Conservation (phyloP, 2,113 vertebrate species). For the Herpetotheres cachinnans region DNA sequence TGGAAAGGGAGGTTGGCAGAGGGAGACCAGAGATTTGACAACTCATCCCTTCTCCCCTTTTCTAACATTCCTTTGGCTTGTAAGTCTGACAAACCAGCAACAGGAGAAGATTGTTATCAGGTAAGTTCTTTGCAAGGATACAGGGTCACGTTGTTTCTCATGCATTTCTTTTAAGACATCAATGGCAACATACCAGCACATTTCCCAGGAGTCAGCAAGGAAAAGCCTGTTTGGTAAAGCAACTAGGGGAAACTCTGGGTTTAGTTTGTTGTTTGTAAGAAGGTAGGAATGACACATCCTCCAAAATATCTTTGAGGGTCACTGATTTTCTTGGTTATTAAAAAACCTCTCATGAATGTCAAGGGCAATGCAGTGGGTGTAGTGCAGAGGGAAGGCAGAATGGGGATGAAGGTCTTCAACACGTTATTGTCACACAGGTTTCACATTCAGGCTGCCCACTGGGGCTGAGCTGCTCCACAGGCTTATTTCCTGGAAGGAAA, state of each 20-base stretch:
- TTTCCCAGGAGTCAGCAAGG: not conserved
- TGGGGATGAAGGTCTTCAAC: not conserved
- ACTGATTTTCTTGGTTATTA: not conserved
- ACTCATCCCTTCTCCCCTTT: slow-evolving; percentile 31
- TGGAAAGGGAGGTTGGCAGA: not conserved
- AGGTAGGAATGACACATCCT: not conserved
- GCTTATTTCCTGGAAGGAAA: not conserved
- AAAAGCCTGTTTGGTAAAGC: not conserved
- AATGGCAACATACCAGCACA: not conserved
- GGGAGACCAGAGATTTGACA: not conserved
- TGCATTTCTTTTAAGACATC: not conserved
- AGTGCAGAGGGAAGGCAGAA: not conserved
- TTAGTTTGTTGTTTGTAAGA: not conserved
- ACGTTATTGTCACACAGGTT: not conserved
- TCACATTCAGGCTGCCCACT: not conserved
- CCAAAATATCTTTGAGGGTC: not conserved
- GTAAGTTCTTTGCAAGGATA: slow-evolving; percentile 11
- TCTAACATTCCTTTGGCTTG: slow-evolving; percentile 54
- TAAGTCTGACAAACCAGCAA: slow-evolving; percentile 35
- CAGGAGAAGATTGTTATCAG: slow-evolving; percentile 12
- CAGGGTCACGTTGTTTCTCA: not conserved
- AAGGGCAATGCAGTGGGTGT: not conserved
- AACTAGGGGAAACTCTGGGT: not conserved
- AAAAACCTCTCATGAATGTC: not conserved
- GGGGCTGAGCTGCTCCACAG: not conserved